Evolutionary conservation across 2,888 invertebrate species (phyloP).

Genomic region (Tetanocera ferruginea): DNA sequence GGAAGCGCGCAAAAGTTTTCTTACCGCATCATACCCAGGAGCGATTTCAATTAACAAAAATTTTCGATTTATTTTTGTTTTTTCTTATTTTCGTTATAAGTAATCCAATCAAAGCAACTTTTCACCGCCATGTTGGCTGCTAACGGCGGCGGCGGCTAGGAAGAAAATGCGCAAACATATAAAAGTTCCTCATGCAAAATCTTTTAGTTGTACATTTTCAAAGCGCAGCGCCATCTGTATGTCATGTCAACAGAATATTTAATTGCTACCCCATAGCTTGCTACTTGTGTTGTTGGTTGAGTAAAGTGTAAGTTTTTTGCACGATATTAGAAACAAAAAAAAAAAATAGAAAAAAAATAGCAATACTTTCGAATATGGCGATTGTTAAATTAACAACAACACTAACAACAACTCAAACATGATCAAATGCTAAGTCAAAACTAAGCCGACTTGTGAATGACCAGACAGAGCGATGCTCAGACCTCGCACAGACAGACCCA

Average conservation of each 20-base stretch:
- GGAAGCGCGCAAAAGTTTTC: not conserved
- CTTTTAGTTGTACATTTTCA: conserved; percentile 43
- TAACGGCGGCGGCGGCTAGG: not conserved
- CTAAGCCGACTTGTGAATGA: not conserved
- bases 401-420: not conserved
- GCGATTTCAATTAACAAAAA: conserved; percentile 4
- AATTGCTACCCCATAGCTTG: not conserved
- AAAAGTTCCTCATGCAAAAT: conserved; percentile 1
- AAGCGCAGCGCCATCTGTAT: conserved; percentile 46
- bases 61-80: not conserved
- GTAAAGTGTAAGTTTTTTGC: not conserved
- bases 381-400: conserved; percentile 5
- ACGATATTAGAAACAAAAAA: not conserved
- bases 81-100: not conserved
- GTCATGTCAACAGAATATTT: conserved; percentile 41
- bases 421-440: not conserved
- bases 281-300: not conserved
- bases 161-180: not conserved
- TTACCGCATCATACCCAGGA: not conserved
- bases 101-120: conserved; percentile 27
- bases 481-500: not conserved
- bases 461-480: conserved; percentile 8
- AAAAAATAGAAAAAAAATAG: not conserved
- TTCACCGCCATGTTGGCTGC: conserved; percentile 22
- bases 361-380: conserved; percentile 28